Evolutionary conservation across 2,113 vertebrate genomes (phyloP).

Genomic region (Hiodon tergisus): DNA sequence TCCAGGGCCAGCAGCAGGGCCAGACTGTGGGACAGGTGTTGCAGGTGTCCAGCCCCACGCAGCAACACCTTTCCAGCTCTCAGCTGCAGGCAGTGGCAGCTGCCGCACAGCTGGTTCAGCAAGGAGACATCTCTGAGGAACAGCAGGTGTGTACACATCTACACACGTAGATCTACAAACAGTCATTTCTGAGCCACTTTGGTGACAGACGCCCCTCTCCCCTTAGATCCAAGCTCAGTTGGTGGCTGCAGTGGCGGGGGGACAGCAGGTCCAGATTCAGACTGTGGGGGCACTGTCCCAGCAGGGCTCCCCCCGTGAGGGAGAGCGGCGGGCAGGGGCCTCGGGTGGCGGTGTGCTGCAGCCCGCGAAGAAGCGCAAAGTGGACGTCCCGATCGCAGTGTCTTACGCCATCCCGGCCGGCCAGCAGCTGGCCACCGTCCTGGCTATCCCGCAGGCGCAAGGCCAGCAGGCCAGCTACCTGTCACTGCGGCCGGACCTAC

Average conservation of each 20-base stretch:
- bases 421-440: slow-evolving; percentile 90
- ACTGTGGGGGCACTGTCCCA: slow-evolving; percentile 84
- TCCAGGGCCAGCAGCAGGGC: slow-evolving; percentile 78
- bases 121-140: slow-evolving; percentile 85
- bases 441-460: slow-evolving; percentile 93
- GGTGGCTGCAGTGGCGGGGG: slow-evolving; percentile 78
- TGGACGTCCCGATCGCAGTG: slow-evolving; percentile 91
- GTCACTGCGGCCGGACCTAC: slow-evolving; percentile 89
- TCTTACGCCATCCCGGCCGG: slow-evolving; percentile 85
- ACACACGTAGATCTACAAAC: background rate
- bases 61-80: slow-evolving; percentile 57
- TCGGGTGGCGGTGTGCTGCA: slow-evolving; percentile 80
- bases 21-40: slow-evolving; percentile 72
- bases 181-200: background rate
- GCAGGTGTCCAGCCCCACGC: slow-evolving; percentile 72
- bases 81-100: slow-evolving; percentile 79
- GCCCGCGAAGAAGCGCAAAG: slow-evolving; percentile 96
- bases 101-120: slow-evolving; percentile 80
- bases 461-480: slow-evolving; percentile 90
- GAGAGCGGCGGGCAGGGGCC: slow-evolving; percentile 70
- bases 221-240: slow-evolving; percentile 86
- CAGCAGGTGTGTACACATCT: slow-evolving; percentile 61
- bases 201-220: background rate
- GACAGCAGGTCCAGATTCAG: slow-evolving; percentile 94
- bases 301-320: slow-evolving; percentile 82